phyloP scores from a whole-genome alignment of 2,888 invertebrate genomes.

The Pachymerium ferrugineum region DNA sequence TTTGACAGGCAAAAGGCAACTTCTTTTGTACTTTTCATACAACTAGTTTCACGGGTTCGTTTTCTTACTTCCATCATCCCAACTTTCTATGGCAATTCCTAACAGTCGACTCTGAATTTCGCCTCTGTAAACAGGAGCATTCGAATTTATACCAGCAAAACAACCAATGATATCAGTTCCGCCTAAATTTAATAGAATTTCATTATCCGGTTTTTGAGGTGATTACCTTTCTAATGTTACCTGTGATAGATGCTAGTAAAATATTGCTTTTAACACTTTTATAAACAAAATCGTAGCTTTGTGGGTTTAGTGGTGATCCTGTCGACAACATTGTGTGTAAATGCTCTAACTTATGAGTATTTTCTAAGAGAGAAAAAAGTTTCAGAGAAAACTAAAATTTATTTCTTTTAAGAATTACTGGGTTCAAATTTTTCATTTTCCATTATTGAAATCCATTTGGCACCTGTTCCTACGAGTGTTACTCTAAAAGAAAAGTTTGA shows the following conservation, averaged over 20 bases:
- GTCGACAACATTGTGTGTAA: slow-evolving; percentile 53
- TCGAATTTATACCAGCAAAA: slow-evolving; percentile 54
- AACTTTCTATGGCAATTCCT: slow-evolving; percentile 53
- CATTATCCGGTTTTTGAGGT: not conserved
- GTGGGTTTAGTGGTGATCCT: slow-evolving; percentile 53
- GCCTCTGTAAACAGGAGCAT: slow-evolving; percentile 53
- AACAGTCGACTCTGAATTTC: slow-evolving; percentile 54
- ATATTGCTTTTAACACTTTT: slow-evolving; percentile 51
- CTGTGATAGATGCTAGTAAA: slow-evolving; percentile 52
- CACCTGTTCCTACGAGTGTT: slow-evolving; percentile 54
- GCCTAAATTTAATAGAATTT: slow-evolving; percentile 42
- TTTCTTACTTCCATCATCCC: slow-evolving; percentile 48
- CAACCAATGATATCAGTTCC: slow-evolving; percentile 57
- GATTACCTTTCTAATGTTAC: slow-evolving; percentile 40
- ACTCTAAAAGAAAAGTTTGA: slow-evolving; percentile 47
- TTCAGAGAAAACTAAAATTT: slow-evolving; percentile 41
- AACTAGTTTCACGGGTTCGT: not conserved
- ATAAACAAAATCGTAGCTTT: slow-evolving; percentile 54
- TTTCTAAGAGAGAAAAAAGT: slow-evolving; percentile 41
- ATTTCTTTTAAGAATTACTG: slow-evolving; percentile 39
- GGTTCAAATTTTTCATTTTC: slow-evolving; percentile 50
- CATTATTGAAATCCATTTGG: slow-evolving; percentile 53
- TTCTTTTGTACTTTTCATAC: not conserved
- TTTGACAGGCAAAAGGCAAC: not conserved
- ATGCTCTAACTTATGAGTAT: slow-evolving; percentile 48